Base-by-base conservation (phyloP, 2,113 vertebrate genomes). In the Polypterus bichir region DNA sequence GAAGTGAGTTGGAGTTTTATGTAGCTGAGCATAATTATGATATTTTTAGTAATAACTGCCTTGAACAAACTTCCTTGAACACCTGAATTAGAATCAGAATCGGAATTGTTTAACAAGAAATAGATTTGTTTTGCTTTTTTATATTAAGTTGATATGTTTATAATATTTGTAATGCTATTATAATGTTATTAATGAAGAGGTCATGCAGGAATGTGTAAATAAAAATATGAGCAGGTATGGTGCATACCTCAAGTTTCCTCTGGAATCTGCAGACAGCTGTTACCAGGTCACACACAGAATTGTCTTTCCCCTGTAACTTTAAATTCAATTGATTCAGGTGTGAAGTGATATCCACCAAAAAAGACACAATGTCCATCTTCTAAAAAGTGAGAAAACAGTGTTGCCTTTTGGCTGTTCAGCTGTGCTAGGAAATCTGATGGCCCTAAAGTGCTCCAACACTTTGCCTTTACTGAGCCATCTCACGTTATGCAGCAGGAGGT, bases 371-470 rank as follows among this genome's bases (percentile, higher is more conserved):
- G 27, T 27, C 27, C 27, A 65, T 61, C 44, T 66, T 63, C 4
- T 9, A 56, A 59, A 46, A 65, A 53, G 27, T 57, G 47, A 54
- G 63, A 61, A 49, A 64, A 65, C 45, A 54, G 67, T 54, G 57
- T 62, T 10, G 48, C 60, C 51, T 58, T 62, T 45, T 56, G 52
- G 46, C 51, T 65, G 48, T 44, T 66, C 47, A 63, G 67, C 62
- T 69, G 11, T 64, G 44, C 59, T 49, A 69, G 48, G 49, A 69
- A 69, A 62, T 57, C 48, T 46, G 11, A 52, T 52, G 56, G 55
- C 9, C 57, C 56, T 57, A 49, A 62, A 62, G 5, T 4, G 6
- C 46, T 61, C 46, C 68, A 67, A 73, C 73, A 61, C 59, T 10
- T 5, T 48, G 10, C 48, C 60, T 57, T 66, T 66, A 49, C 60